Evolutionary conservation across 2,113 vertebrate genomes (phyloP).

Genomic region (Anarhynchus alexandrinus): DNA sequence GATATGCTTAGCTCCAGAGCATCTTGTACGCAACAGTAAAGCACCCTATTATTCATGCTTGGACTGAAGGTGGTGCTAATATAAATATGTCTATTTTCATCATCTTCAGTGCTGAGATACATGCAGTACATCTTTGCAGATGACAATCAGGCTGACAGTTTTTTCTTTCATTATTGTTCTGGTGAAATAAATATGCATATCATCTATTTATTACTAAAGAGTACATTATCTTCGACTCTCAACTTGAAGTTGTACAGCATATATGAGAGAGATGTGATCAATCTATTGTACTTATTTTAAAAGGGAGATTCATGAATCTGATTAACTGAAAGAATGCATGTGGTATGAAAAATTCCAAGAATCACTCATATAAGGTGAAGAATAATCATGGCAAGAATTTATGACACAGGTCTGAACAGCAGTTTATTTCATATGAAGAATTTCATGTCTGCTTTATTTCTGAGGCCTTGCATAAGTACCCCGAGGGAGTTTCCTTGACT

Average conservation of each 20-base stretch:
- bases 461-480: not conserved
- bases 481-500: not conserved
- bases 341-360: not conserved
- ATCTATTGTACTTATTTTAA: not conserved
- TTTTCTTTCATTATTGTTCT: conserved; percentile 27
- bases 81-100: conserved; percentile 40
- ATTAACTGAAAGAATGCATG: not conserved
- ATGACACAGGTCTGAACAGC: not conserved
- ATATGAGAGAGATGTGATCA: not conserved
- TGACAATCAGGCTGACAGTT: conserved; percentile 31
- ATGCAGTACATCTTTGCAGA: not conserved
- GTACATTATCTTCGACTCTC: not conserved
- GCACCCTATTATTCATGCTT: not conserved
- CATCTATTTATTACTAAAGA: conserved; percentile 1
- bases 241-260: not conserved
- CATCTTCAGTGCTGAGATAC: not conserved
- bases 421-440: not conserved
- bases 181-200: conserved; percentile 17
- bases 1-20: not conserved
- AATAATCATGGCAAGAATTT: not conserved
- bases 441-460: not conserved
- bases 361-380: not conserved
- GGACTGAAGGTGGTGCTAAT: conserved; percentile 4
- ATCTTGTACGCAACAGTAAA: not conserved
- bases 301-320: not conserved